A percentile compares a stretch with the other conserved stretches of the same genome.
phyloP scores from a whole-genome alignment of 2,888 invertebrate species.

The Incurvaria masculella region DNA sequence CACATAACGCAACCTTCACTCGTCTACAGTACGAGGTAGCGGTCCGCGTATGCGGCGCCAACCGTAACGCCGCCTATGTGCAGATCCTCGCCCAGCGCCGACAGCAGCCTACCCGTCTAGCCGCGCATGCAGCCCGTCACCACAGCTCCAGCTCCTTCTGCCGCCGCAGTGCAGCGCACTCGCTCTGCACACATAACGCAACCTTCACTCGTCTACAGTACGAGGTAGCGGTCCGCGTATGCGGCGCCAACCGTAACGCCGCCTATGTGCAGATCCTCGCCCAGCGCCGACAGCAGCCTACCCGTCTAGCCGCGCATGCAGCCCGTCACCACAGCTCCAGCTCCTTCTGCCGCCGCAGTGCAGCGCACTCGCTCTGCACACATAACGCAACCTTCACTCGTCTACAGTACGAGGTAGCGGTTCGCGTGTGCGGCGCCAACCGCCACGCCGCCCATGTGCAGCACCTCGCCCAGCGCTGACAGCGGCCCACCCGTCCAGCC shows the following conservation, averaged over 20 bases:
- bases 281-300: conserved; percentile 55
- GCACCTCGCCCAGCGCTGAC: conserved; percentile 73
- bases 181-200: conserved; percentile 57
- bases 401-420: conserved; percentile 82
- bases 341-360: conserved; percentile 90
- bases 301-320: conserved; percentile 97
- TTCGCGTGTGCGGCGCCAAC: conserved; percentile 83
- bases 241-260: conserved; percentile 85
- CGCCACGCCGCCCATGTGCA: conserved; percentile 90
- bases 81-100: conserved; percentile 77
- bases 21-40: conserved; percentile 37
- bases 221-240: conserved; percentile 86
- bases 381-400: background rate
- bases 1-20: conserved; percentile 6
- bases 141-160: conserved; percentile 96
- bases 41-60: conserved; percentile 79
- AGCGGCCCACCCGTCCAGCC: conserved; percentile 83
- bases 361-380: conserved; percentile 78
- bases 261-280: conserved; percentile 90
- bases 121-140: conserved; percentile 91
- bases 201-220: conserved; percentile 53
- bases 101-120: conserved; percentile 76
- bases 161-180: conserved; percentile 81
- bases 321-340: conserved; percentile 88
- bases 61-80: conserved; percentile 92